Base-by-base conservation (phyloP, 2,797 vertebrate genomes). In the Dicrostonyx torquatus region DNA sequence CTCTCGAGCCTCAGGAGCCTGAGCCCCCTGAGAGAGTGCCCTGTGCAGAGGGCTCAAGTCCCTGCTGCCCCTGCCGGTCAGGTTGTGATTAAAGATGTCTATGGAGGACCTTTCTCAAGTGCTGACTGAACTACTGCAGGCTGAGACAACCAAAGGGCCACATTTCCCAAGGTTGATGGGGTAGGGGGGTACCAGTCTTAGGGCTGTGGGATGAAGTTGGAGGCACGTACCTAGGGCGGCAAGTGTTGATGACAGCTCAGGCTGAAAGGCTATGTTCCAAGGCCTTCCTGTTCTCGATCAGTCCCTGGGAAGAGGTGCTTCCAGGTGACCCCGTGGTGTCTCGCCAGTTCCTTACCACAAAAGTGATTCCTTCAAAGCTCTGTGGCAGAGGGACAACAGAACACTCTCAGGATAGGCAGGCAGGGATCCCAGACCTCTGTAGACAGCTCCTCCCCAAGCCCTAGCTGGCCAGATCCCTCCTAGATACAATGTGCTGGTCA, bases 161-260 rank as follows among this genome's bases (percentile, higher is more conserved):
- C 7, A 2, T 13, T 79, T 43, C n/a, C 82, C 53, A 15, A 31
- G 78, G 34, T 29, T 17, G 24, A n/a, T 31, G 9, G 70, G 70
- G 14, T 3, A 10, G 45, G 12, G 37, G 26, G 31, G 2, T 73
- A 62, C 17, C 34, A 50, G 17, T 2, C 3, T 20, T 14, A 20
- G 43, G 91, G 13, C 31, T 79, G 6, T 1, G 50, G 17, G 14
- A 20, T 0, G 55, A 48, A 2, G 31, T 31, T 1, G 34, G 43
- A 34, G 40, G n/a, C 5, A 9, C 97, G 45, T 95, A 97, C 97
- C 97, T 96, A 79, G 87, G 78, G 53, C 29, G 60, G 91, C 48
- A 64, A 90, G 60, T 82, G 68, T 55, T 34, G 43, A 66, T 18
- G 12, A 45, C 48, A 83, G 60, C 45, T 79, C 70, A 31, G 66